A percentile compares a stretch with the other conserved stretches of the same genome.
Evolutionary conservation across 2,113 vertebrate species (phyloP).

Genomic region (Ailurus styani): DNA sequence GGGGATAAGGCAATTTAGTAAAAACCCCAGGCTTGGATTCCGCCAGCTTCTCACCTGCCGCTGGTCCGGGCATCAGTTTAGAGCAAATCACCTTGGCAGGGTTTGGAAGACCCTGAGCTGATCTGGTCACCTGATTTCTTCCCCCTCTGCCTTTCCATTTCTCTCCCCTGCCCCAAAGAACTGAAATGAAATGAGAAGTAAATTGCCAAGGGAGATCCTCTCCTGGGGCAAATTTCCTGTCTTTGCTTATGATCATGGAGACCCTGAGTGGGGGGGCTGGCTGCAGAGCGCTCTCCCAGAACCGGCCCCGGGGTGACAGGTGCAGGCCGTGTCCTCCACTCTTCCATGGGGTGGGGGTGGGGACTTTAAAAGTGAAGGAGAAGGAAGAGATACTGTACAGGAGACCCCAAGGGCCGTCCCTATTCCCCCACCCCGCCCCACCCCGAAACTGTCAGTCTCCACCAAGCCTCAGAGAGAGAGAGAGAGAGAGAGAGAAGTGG

Average conservation of each 20-base stretch:
- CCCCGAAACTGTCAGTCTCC: conserved; percentile 47
- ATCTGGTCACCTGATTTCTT: neutral
- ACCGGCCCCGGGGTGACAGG: conserved; percentile 52
- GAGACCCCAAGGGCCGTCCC: conserved; percentile 39
- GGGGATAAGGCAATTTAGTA: neutral
- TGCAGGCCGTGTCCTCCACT: neutral
- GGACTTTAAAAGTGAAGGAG: conserved; percentile 6
- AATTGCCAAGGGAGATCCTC: conserved; percentile 52
- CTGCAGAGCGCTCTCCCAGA: conserved; percentile 67
- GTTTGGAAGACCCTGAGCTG: neutral
- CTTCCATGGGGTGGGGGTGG: neutral
- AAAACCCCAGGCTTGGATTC: neutral
- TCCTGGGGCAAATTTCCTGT: conserved; percentile 67
- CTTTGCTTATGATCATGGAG: conserved; percentile 24
- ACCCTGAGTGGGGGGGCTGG: conserved; percentile 37
- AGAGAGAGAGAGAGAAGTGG: neutral
- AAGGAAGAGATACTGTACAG: neutral
- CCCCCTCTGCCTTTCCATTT: neutral
- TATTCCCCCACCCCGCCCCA: neutral
- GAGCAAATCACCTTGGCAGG: neutral
- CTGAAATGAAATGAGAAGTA: conserved; percentile 47
- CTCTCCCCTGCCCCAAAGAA: conserved; percentile 3
- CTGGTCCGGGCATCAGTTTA: neutral
- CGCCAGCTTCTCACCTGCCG: neutral
- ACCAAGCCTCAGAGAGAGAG: neutral